Evolutionary conservation across 2,113 vertebrate species (phyloP).

Genomic region (Pelvicachromis taeniatus): DNA sequence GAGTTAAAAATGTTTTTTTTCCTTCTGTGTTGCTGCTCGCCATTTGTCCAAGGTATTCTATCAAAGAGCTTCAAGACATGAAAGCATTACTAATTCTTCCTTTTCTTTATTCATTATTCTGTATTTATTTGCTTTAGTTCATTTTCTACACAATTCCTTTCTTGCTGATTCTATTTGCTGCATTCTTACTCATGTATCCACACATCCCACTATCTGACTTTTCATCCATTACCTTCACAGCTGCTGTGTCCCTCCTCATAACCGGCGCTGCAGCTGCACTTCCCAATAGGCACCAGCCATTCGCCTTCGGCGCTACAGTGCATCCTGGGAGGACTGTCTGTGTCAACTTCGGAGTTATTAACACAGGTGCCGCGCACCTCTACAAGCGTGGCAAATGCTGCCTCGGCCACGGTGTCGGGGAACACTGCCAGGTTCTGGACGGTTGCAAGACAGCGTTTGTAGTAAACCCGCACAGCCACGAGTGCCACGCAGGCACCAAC

Average conservation of each 20-base stretch:
- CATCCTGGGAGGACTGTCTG: conserved; percentile 90
- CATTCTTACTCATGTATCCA: neutral
- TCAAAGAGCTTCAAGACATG: neutral
- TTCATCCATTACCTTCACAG: conserved; percentile 84
- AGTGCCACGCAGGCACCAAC: conserved; percentile 93
- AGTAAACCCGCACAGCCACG: conserved; percentile 92
- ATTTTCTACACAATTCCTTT: neutral
- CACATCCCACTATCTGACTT: neutral
- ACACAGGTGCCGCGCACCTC: conserved; percentile 91
- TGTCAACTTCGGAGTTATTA: conserved; percentile 84
- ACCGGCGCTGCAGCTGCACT: conserved; percentile 90
- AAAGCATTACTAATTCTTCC: neutral
- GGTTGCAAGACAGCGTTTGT: conserved; percentile 87
- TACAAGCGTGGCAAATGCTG: conserved; percentile 88
- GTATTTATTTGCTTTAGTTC: neutral
- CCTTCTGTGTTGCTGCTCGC: neutral
- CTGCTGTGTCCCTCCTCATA: conserved; percentile 91
- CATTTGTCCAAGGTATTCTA: neutral
- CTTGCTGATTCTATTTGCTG: neutral
- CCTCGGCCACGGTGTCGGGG: conserved; percentile 89
- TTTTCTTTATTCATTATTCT: neutral
- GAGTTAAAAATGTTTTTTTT: neutral
- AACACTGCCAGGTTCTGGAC: conserved; percentile 89
- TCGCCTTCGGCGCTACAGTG: conserved; percentile 96
- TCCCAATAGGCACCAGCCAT: conserved; percentile 95